phyloP scores from a whole-genome alignment of 64 coral and sea anemone genomes.

The Stichodactyla mertensii region DNA sequence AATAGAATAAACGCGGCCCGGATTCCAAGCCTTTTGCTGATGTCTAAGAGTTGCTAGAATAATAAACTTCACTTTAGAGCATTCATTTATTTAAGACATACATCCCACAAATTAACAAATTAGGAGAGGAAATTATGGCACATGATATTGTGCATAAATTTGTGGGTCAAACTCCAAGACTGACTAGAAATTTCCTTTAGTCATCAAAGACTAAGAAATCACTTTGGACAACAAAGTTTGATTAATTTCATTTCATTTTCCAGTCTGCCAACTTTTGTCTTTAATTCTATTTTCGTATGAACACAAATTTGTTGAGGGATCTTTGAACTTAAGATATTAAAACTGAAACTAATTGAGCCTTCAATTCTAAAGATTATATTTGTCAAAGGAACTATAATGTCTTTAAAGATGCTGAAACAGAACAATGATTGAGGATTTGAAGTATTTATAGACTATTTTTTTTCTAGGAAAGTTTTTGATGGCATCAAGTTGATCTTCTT shows the following conservation, averaged over 20 bases:
- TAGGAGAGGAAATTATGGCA: background rate
- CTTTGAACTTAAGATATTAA: background rate
- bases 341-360: background rate
- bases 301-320: background rate
- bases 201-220: background rate
- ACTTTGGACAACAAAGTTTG: background rate
- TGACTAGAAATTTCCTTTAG: background rate
- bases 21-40: background rate
- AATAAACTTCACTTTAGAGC: background rate
- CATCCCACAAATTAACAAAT: slow-evolving; percentile 13
- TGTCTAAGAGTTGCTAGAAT: slow-evolving; percentile 1
- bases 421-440: background rate
- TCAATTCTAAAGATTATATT: background rate
- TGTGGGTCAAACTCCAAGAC: background rate
- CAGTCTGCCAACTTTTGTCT: background rate
- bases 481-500: background rate
- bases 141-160: background rate
- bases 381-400: background rate
- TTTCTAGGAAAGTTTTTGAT: background rate
- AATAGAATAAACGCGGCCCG: slow-evolving; percentile 1
- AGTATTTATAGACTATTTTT: background rate
- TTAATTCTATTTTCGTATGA: background rate
- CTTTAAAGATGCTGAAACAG: too few relatives aligned
- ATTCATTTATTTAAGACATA: background rate
- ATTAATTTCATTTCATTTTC: background rate